Conservation (phyloP, 2,888 invertebrate species). For the Amaurobius ferox region DNA sequence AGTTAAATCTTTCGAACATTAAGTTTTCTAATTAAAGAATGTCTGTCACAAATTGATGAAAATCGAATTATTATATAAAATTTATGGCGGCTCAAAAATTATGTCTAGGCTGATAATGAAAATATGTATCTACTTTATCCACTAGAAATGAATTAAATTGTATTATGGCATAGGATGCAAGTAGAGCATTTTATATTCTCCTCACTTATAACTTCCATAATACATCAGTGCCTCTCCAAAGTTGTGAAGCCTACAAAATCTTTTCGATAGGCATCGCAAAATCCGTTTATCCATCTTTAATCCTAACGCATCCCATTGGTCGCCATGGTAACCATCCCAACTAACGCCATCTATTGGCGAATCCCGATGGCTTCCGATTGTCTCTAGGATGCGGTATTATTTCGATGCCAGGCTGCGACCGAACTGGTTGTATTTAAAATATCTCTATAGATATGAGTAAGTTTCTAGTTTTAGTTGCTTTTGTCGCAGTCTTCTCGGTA, state of each 20-base stretch:
- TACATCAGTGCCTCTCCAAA: no score
- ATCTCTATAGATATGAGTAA: constrained; percentile 31
- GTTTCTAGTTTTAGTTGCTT: constrained; percentile 30
- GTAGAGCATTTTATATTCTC: no score
- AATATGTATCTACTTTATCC: no score
- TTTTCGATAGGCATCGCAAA: constrained; percentile 26
- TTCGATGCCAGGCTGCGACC: not conserved
- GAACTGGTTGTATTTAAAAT: constrained; percentile 18
- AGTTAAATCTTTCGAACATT: no score
- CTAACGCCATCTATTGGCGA: constrained; percentile 45
- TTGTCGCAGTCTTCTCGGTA: constrained; percentile 24
- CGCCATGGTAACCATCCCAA: constrained; percentile 32
- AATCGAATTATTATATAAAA: no score
- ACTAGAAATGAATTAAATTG: no score
- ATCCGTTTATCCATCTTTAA: constrained; percentile 40
- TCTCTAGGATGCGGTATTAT: constrained; percentile 6
- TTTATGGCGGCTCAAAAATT: no score
- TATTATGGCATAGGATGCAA: no score
- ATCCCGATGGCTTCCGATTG: constrained; percentile 3
- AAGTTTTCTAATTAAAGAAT: no score
- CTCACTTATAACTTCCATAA: no score
- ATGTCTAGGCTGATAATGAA: no score
- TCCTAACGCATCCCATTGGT: constrained; percentile 42
- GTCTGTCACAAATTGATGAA: no score
- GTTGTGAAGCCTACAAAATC: not conserved